Percentiles rank a stretch among this genome's conserved stretches.
These are phyloP conservation scores for Diglossa brunneiventris DNA, from an alignment of 2,113 vertebrate genomes.

Conservation along the genomic window DNA sequence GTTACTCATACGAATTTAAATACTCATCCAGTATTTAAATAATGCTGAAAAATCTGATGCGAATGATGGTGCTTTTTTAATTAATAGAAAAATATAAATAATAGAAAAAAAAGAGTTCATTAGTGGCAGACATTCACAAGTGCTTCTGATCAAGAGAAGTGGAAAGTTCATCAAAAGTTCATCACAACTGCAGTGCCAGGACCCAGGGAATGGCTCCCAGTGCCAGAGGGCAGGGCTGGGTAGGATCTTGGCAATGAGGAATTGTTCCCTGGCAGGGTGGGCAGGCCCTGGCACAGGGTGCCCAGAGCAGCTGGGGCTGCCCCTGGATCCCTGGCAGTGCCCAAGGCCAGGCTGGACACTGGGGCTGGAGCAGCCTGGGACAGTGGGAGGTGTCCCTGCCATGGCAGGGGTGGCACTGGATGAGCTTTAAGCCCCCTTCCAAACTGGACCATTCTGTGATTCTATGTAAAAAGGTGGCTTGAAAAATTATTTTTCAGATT, in stretches of 20 bases:
- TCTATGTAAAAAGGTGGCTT: neutral
- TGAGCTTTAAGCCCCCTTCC: accelerated
- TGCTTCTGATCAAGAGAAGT: neutral
- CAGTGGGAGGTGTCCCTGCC: neutral
- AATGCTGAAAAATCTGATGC: neutral
- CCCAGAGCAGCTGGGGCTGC: neutral
- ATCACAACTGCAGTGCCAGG: neutral
- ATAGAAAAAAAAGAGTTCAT: neutral
- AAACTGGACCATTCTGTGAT: neutral
- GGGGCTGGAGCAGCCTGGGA: neutral
- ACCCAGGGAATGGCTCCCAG: accelerated
- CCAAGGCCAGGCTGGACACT: neutral
- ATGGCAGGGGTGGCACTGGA: accelerated
- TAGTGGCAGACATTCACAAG: neutral
- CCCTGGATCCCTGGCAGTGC: neutral
- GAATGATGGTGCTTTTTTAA: neutral
- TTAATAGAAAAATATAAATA: neutral
- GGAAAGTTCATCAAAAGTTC: neutral
- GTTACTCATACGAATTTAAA: neutral
- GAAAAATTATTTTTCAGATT: neutral
- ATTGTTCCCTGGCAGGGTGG: neutral
- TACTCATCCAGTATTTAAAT: neutral
- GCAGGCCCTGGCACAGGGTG: neutral
- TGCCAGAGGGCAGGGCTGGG: neutral
- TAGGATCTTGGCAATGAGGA: neutral